phyloP scores from a whole-genome alignment of 1,140 invertebrate species.

The Augochlora pura region DNA sequence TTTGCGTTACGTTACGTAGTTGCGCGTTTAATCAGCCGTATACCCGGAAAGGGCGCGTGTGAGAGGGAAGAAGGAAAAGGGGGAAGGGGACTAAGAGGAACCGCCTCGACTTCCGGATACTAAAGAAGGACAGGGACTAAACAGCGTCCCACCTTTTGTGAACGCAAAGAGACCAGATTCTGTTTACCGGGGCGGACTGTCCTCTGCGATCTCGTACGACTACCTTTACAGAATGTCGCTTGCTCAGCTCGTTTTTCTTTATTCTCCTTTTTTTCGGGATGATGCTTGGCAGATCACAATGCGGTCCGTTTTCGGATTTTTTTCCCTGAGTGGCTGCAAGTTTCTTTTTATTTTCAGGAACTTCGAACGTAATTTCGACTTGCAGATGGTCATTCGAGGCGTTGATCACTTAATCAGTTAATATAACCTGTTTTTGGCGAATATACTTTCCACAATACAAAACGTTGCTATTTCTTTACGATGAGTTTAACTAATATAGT shows the following conservation, averaged over 20 bases:
- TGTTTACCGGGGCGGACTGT: conserved; percentile 45
- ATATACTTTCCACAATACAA: too few relatives aligned
- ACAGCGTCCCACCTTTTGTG: conserved; percentile 55
- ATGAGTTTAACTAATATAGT: too few relatives aligned
- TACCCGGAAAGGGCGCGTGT: conserved; percentile 63
- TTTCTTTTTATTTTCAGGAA: neutral
- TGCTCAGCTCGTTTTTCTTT: neutral
- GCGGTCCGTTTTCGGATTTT: conserved; percentile 1
- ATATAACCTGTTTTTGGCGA: too few relatives aligned
- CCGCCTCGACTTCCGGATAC: conserved; percentile 47
- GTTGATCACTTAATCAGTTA: too few relatives aligned
- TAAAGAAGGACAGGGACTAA: conserved; percentile 40
- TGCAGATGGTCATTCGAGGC: too few relatives aligned
- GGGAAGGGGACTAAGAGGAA: conserved; percentile 41
- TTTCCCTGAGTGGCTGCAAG: too few relatives aligned
- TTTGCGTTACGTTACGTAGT: conserved; percentile 79
- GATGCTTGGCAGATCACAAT: neutral
- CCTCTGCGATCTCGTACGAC: conserved; percentile 20
- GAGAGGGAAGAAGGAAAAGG: conserved; percentile 48
- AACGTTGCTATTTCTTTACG: too few relatives aligned
- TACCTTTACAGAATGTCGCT: conserved; percentile 10
- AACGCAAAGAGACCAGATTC: conserved; percentile 55
- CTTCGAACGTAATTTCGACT: neutral
- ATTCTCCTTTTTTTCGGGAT: neutral
- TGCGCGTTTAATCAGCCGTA: conserved; percentile 80